These are phyloP conservation scores for Tragulus kanchil DNA, from an alignment of 2,113 vertebrate species.

Conservation along the genomic window DNA sequence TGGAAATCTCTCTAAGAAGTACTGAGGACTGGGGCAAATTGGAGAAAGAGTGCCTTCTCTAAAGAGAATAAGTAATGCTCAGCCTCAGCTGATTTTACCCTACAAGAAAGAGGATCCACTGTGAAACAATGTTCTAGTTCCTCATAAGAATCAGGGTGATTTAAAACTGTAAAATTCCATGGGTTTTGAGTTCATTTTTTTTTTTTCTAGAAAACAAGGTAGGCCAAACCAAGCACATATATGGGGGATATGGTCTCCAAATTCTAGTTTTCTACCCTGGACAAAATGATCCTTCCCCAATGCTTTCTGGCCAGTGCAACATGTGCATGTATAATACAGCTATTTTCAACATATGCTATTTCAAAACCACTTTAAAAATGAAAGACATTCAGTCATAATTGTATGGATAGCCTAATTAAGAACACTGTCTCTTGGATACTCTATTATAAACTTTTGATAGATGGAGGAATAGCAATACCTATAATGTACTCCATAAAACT, in stretches of 20 bases:
- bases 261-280: neutral
- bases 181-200: neutral
- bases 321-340: neutral
- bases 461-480: neutral
- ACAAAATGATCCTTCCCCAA: neutral
- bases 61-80: conserved; percentile 17
- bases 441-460: neutral
- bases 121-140: neutral
- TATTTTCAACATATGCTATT: neutral
- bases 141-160: neutral
- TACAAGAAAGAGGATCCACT: neutral
- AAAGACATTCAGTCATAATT: neutral
- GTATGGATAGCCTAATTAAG: neutral
- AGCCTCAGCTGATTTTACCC: neutral
- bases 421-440: neutral
- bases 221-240: neutral
- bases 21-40: neutral
- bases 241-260: neutral
- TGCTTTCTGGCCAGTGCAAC: neutral
- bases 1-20: conserved; percentile 48
- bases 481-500: neutral
- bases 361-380: neutral
- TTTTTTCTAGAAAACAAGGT: neutral
- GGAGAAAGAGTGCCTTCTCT: neutral
- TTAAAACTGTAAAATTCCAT: neutral